These are phyloP conservation scores for Cyprinodon variegatus DNA, from an alignment of 2,113 vertebrate species.

Conservation along the genomic window DNA sequence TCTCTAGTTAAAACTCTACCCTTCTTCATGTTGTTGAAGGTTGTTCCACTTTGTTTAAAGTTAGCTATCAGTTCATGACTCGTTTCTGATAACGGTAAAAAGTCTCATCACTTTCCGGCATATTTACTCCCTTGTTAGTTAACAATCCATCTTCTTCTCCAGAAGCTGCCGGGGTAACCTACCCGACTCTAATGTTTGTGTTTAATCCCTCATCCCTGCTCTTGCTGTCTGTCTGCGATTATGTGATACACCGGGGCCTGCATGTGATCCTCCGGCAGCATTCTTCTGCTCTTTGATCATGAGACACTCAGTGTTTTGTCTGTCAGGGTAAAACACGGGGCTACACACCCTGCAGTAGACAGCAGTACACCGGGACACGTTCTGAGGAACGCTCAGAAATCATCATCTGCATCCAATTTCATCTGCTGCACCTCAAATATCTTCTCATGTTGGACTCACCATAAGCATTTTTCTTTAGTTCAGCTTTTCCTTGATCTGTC, in stretches of 20 bases:
- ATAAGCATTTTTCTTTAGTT: neutral
- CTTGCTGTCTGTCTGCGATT: conserved; percentile 44
- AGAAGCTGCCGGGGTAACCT: conserved; percentile 27
- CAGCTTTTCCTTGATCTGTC: neutral
- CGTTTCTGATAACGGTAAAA: too few relatives aligned
- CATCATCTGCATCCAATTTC: neutral
- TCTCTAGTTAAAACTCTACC: neutral
- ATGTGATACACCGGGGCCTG: conserved; percentile 41
- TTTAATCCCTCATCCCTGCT: conserved; percentile 16
- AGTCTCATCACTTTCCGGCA: neutral
- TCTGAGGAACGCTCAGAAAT: neutral
- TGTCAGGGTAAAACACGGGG: conserved; percentile 55
- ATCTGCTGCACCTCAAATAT: neutral
- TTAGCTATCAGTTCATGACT: neutral
- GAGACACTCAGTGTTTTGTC: conserved; percentile 37
- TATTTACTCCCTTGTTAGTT: conserved; percentile 1
- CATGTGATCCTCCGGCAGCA: conserved; percentile 35
- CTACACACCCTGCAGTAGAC: neutral
- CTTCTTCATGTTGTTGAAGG: neutral
- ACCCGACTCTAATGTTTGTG: conserved; percentile 4
- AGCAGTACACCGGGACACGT: conserved; percentile 3
- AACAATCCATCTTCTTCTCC: conserved; percentile 14
- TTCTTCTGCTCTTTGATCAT: conserved; percentile 63
- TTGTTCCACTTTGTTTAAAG: too few relatives aligned
- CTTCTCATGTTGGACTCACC: neutral